Evolutionary conservation across 2,113 vertebrate genomes (phyloP).

Genomic region (Chinchilla lanigera): DNA sequence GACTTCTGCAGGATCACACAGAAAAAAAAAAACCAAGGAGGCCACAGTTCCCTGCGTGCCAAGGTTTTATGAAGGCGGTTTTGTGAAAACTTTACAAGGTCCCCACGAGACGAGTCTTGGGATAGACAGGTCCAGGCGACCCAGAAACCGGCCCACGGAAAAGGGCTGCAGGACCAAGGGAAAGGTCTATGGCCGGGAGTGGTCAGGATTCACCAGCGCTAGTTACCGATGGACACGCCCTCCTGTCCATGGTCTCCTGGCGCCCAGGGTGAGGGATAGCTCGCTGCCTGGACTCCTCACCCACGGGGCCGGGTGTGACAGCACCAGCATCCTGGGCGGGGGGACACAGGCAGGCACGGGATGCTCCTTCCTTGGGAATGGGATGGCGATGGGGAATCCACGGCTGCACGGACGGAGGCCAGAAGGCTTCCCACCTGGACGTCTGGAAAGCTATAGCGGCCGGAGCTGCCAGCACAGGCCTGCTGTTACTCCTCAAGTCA

Average conservation of each 20-base stretch:
- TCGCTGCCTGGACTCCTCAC: background rate
- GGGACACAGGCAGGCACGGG: accelerated
- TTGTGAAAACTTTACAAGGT: background rate
- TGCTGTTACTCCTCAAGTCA: background rate
- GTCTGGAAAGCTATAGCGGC: background rate
- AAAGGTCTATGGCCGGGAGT: accelerated
- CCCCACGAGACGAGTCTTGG: background rate
- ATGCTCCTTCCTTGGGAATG: accelerated
- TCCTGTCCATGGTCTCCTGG: background rate
- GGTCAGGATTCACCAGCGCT: accelerated
- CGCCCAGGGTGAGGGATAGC: background rate
- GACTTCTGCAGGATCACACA: accelerated
- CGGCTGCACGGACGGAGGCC: background rate
- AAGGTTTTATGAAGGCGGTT: background rate
- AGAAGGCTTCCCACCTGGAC: background rate
- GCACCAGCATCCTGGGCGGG: accelerated
- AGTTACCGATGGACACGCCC: too few species aligned
- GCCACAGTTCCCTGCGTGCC: background rate
- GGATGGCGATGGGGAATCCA: accelerated
- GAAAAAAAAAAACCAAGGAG: background rate
- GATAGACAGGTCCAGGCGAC: background rate
- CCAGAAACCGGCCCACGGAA: background rate
- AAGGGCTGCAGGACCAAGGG: background rate
- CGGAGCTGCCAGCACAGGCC: too few species aligned
- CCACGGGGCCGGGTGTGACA: accelerated